These are phyloP conservation scores for Hirundo rustica DNA, from an alignment of 2,797 vertebrate genomes.

Conservation along the genomic window DNA sequence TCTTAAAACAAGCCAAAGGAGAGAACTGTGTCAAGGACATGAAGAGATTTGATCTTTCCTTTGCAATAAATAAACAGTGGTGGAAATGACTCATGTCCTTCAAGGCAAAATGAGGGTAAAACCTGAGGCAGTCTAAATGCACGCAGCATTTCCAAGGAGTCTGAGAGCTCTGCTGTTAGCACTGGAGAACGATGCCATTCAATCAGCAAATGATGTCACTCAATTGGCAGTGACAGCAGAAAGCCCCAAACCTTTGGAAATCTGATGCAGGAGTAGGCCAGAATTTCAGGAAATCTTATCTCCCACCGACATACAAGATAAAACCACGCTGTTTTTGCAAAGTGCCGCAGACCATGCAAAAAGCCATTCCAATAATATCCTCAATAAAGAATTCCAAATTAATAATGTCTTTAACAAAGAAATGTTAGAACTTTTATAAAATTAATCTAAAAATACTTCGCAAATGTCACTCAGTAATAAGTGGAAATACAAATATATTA, in stretches of 20 bases:
- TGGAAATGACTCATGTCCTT: neutral
- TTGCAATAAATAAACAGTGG: neutral
- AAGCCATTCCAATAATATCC: neutral
- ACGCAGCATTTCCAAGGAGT: neutral
- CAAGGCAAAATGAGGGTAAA: neutral
- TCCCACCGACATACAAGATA: neutral
- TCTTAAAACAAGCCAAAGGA: neutral
- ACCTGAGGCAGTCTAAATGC: neutral
- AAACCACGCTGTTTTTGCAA: neutral
- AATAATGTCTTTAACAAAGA: neutral
- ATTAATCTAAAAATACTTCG: neutral
- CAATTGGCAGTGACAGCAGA: neutral
- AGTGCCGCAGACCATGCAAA: neutral
- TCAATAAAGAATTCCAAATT: neutral
- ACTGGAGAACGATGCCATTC: neutral
- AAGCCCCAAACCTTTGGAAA: neutral
- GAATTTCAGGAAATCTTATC: neutral
- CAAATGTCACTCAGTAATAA: neutral
- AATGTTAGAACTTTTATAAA: neutral
- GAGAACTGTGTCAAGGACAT: neutral
- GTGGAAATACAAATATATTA: neutral
- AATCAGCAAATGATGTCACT: neutral
- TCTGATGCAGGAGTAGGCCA: neutral
- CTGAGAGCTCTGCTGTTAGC: neutral
- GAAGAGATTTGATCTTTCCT: neutral